Base-by-base conservation (phyloP, 2,113 vertebrate genomes). In the Rostratula benghalensis region DNA sequence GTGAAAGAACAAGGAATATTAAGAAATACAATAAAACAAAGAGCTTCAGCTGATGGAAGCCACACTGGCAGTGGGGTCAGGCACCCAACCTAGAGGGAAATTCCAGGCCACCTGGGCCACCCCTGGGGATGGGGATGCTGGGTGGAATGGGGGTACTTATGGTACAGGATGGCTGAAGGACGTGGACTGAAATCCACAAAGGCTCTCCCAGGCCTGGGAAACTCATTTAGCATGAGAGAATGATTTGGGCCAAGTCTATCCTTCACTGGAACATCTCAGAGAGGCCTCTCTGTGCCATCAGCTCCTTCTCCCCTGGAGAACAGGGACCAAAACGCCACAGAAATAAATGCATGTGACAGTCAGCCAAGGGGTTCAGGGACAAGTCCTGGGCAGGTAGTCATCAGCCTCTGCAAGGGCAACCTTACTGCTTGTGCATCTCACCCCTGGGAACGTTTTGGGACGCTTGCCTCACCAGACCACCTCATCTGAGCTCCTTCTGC, bases 121-220 rank as follows among this genome's bases (percentile, higher is more conserved):
- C 18, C 25, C 18, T 24, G 10, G 11, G 31, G 2, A 2, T 46
- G n/a, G 24, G 11, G 30, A 27, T 70, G 60, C 27, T 51, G 61
- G 4, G 19, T 68, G 68, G 43, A 33, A 56, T 20, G 39, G 28
- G 11, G 22, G 6, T 64, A 69, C 33, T 86, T 50, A 74, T 1
- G 0, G 86, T 54, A 73, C 3, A 0, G n/a, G 48, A 56, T 1
- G 0, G 54, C 11, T 35, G 56, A 78, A 1, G 3, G 54, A 41
- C 20, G 17, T 2, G 3, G 53, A 43, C 19, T 67, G n/a, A 83
- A 89, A 77, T 31, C 3, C 10, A 0, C 5, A 0, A 21, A 56
- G 70, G 28, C n/a, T 90, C 7, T 41, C 46, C 41, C n/a, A 37
- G n/a, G 30, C 59, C 54, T 33, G n/a, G 54, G 27, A 89, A 94